A percentile compares a stretch with the other conserved stretches of the same genome.
These are phyloP conservation scores for Lacanobia oleracea DNA, from an alignment of 2,888 invertebrate species.

Conservation along the genomic window DNA sequence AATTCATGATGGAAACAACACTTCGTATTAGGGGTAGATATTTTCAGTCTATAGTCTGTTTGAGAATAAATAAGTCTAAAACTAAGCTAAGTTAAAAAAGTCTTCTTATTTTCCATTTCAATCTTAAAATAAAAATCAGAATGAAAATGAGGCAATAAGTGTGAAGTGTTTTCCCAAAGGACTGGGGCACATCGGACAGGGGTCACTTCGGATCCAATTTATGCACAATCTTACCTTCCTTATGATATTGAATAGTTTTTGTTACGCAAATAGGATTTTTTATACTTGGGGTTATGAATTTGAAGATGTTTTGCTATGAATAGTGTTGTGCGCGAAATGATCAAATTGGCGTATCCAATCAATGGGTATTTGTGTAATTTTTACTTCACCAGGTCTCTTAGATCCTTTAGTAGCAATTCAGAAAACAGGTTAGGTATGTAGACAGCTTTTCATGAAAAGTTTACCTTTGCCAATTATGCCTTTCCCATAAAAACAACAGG, in stretches of 20 bases:
- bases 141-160: constrained; percentile 44
- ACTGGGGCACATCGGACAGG: constrained; percentile 43
- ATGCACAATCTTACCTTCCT: constrained; percentile 75
- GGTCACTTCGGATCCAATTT: constrained; percentile 71
- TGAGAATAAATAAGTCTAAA: not conserved
- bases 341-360: not conserved
- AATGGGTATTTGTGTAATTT: not conserved
- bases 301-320: constrained; percentile 9
- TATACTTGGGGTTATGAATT: constrained; percentile 9
- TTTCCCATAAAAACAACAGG: not conserved
- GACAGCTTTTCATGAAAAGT: no score
- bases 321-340: not conserved
- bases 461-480: not conserved
- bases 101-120: not conserved
- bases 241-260: constrained; percentile 68
- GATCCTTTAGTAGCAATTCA: no score
- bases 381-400: no score
- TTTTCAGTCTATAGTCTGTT: not conserved
- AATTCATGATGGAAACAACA: no score
- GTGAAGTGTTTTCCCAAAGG: constrained; percentile 37
- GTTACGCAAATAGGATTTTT: constrained; percentile 38
- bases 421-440: no score
- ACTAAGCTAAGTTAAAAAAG: not conserved
- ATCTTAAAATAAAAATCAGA: constrained; percentile 21
- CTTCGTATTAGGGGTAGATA: no score